Conservation (phyloP, 1,140 invertebrate species). For the Achatina immaculata region DNA sequence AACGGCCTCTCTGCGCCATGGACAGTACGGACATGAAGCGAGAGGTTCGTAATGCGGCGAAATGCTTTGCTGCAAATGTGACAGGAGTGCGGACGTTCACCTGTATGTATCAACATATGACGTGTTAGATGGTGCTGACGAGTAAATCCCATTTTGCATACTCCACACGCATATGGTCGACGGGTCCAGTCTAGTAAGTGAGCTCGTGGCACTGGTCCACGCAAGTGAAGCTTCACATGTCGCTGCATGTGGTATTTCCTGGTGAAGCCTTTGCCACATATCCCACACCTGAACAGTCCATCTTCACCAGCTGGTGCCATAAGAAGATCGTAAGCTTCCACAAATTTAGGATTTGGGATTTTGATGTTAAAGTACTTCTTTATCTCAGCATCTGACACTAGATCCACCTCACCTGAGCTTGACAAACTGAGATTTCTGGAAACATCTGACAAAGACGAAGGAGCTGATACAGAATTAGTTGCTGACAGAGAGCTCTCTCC, state of each 20-base stretch:
- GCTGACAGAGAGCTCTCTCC: not conserved
- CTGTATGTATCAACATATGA: conserved; percentile 40
- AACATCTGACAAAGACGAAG: not conserved
- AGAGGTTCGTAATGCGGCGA: conserved; percentile 32
- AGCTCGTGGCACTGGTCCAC: conserved; percentile 27
- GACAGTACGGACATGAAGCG: conserved; percentile 33
- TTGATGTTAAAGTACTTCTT: conserved; percentile 38
- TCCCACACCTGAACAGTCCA: conserved; percentile 20
- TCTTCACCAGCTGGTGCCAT: not conserved
- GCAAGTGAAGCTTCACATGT: conserved; percentile 27
- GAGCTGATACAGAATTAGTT: not conserved
- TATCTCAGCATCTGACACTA: conserved; percentile 28
- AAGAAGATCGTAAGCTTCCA: not conserved
- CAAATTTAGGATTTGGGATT: conserved; percentile 29
- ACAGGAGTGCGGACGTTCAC: conserved; percentile 34
- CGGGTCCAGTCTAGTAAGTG: conserved; percentile 30
- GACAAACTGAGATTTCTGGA: not conserved
- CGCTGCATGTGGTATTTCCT: conserved; percentile 38
- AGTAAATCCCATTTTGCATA: conserved; percentile 35
- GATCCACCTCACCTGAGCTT: not conserved
- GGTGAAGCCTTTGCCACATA: conserved; percentile 35
- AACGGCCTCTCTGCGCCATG: conserved; percentile 33
- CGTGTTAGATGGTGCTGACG: conserved; percentile 24
- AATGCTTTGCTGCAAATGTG: conserved; percentile 36
- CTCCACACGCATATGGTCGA: conserved; percentile 31